phyloP scores from a whole-genome alignment of 2,888 invertebrate species.

The Steinernema hermaphroditum region DNA sequence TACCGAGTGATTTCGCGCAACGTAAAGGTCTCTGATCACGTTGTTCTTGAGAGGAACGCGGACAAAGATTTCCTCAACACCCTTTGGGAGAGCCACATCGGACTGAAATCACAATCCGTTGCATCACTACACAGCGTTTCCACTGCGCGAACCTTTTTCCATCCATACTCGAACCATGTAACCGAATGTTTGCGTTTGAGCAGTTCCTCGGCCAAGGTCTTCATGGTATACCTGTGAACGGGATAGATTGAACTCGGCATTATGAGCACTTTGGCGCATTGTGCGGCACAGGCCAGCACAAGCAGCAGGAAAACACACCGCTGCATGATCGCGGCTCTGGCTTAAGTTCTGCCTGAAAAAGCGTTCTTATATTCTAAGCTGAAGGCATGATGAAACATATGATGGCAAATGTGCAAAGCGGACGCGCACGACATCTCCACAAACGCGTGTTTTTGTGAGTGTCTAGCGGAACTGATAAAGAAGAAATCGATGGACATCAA shows the following conservation, averaged over 20 bases:
- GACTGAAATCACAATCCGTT: slow-evolving; percentile 35
- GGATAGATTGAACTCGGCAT: slow-evolving; percentile 60
- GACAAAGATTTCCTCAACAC: slow-evolving; percentile 49
- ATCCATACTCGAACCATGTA: slow-evolving; percentile 64
- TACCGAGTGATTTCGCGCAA: slow-evolving; percentile 44
- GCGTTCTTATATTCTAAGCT: too few relatives aligned
- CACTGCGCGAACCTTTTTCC: slow-evolving; percentile 42
- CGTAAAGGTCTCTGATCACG: slow-evolving; percentile 44
- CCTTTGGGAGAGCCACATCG: slow-evolving; percentile 41
- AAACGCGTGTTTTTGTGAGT: too few relatives aligned
- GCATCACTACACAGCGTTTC: neutral
- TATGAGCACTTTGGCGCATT: slow-evolving; percentile 53
- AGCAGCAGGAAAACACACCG: neutral
- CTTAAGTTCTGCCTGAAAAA: too few relatives aligned
- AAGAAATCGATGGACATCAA: slow-evolving; percentile 4
- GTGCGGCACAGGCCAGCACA: neutral
- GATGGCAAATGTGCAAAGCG: too few relatives aligned
- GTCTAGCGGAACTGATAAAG: neutral
- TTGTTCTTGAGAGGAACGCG: slow-evolving; percentile 39
- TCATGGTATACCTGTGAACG: slow-evolving; percentile 61
- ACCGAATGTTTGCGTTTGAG: slow-evolving; percentile 58
- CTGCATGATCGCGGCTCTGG: too few relatives aligned
- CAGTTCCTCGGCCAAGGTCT: slow-evolving; percentile 62
- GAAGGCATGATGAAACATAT: too few relatives aligned
- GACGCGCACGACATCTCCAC: too few relatives aligned